Evolutionary conservation across 2,797 vertebrate genomes (phyloP).

Genomic region (Hippocampus kuda): DNA sequence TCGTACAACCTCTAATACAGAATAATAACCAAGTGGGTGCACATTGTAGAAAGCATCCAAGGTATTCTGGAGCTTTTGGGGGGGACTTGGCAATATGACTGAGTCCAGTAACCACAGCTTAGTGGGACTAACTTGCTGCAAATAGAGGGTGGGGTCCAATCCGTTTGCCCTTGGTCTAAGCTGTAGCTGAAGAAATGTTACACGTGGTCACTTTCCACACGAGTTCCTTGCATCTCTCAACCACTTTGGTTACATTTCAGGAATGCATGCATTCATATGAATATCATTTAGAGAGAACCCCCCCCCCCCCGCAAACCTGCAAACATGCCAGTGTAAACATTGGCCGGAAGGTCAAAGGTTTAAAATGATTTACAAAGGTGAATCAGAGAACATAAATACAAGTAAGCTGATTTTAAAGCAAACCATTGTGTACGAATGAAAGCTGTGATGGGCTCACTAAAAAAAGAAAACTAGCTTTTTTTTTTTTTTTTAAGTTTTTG

Average conservation of each 20-base stretch:
- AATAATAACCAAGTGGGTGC: neutral
- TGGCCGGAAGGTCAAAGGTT: conserved; percentile 40
- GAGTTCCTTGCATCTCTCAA: conserved; percentile 32
- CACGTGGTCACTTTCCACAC: conserved; percentile 23
- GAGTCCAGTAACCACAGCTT: neutral
- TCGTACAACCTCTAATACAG: neutral
- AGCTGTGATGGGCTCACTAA: conserved; percentile 44
- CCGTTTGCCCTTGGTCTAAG: conserved; percentile 14
- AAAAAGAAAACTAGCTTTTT: conserved; percentile 28
- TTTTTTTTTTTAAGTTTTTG: conserved; percentile 22
- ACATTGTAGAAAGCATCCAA: neutral
- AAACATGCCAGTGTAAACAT: conserved; percentile 58
- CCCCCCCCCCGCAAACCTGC: conserved; percentile 1
- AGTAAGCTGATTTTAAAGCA: conserved; percentile 45
- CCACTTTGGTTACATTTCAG: conserved; percentile 54
- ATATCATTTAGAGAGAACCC: conserved; percentile 17
- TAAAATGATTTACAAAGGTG: conserved; percentile 48
- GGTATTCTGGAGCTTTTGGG: neutral
- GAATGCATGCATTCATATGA: conserved; percentile 62
- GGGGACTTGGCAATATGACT: neutral
- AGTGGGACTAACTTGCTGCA: neutral
- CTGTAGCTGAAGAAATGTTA: conserved; percentile 11
- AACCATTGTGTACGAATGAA: conserved; percentile 52
- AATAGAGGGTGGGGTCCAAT: conserved; percentile 4
- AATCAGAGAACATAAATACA: conserved; percentile 52